Percentiles rank a stretch among this genome's conserved stretches.
These are phyloP conservation scores for Aphis gossypii DNA, from an alignment of 1,140 invertebrate genomes.

Conservation along the genomic window DNA sequence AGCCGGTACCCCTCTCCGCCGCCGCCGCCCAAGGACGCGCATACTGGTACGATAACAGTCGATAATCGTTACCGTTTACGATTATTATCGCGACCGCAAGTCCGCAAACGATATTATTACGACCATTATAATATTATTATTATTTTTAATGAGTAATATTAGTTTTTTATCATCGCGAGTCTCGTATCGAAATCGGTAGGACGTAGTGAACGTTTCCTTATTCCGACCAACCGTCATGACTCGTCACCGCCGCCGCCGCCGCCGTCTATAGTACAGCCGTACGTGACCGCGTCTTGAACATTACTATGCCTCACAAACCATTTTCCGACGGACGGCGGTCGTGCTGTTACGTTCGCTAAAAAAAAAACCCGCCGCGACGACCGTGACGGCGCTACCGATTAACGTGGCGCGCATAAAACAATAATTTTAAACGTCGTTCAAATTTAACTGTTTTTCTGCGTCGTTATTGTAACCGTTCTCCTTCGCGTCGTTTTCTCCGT, in stretches of 20 bases:
- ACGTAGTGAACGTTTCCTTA: slow-evolving; percentile 14
- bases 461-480: no score
- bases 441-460: no score
- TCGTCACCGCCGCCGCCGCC: background rate
- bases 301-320: background rate
- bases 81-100: background rate
- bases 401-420: background rate
- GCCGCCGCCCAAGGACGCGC: background rate
- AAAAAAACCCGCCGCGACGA: background rate
- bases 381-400: background rate
- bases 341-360: background rate
- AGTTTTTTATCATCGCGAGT: background rate
- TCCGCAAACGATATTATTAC: background rate
- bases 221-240: background rate
- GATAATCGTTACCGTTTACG: background rate
- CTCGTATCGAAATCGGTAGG: background rate
- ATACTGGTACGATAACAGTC: background rate
- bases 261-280: background rate
- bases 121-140: background rate
- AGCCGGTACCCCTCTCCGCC: background rate
- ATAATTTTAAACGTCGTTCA: no score
- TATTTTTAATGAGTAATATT: background rate
- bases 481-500: no score
- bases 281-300: background rate
- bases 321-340: background rate